Conservation (phyloP, 2,888 invertebrate genomes). For the Abscondita cerata region DNA sequence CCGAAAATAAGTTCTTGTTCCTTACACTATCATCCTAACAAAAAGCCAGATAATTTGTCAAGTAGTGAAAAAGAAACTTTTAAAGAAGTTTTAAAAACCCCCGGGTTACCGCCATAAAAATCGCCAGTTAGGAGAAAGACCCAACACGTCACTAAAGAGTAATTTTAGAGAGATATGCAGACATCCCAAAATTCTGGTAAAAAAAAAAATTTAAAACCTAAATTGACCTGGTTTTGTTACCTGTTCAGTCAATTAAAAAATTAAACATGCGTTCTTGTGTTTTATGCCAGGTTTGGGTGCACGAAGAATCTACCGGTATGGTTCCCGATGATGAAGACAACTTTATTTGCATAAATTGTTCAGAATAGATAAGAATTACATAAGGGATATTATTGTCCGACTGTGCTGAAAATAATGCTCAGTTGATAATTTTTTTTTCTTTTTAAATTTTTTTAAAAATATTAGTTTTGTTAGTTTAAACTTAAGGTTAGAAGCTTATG, state of each 20-base stretch:
- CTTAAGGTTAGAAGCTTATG: not conserved
- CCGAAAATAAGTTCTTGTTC: too few relatives aligned
- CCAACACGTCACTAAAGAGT: not conserved
- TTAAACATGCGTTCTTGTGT: not conserved
- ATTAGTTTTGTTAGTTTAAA: not conserved
- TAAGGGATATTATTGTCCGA: not conserved
- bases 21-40: not conserved
- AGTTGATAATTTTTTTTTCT: not conserved
- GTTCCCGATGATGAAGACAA: not conserved
- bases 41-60: not conserved
- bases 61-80: not conserved
- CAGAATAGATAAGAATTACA: not conserved
- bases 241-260: not conserved
- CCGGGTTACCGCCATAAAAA: not conserved
- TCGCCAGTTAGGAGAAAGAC: not conserved
- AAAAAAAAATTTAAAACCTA: not conserved
- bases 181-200: not conserved
- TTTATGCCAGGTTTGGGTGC: not conserved
- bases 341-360: not conserved
- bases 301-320: not conserved
- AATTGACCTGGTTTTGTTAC: not conserved
- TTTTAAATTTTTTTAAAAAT: not conserved
- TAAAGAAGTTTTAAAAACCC: not conserved
- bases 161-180: not conserved
- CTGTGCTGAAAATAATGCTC: not conserved